Evolutionary conservation across 1,140 invertebrate genomes (phyloP), one percentile per base, ranked within the genome.

Genomic region (Panonychus citri): DNA sequence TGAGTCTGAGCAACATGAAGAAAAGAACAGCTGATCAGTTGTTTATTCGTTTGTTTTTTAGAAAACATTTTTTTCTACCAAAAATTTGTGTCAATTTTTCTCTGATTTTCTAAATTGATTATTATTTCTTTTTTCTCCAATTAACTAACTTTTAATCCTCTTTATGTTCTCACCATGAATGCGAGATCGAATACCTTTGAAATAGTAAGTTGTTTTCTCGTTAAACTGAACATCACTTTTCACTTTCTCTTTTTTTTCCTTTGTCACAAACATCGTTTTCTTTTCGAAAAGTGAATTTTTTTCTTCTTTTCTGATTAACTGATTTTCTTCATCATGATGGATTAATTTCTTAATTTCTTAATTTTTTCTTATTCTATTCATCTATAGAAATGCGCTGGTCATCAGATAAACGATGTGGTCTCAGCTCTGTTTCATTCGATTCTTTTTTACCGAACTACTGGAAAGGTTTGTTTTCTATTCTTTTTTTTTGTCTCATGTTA

Each of bases 401-500:
- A 85, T 55, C 88, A 95, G 71, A 83, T 94, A 59, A 86, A 91
- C 69, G 90, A 96, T 71, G 86, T 87, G 34, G 83, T 93, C 21
- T 80, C 83, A 17, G 83, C 85, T 69, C 81, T 97, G 60, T 95
- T 96, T 70, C 89, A 95, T 72, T 91, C 86, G 24, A 79, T 96
- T 48, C 74, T 97, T 15, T 90, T 96, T 67, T 88, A 95, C 68
- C 77, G 91, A 62, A 84, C 85, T 49, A 77, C 87, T 61, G 90
- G 91, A 59, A 97, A 95, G 64, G 72, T 73, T 63, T 61, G 61
- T 46, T 49, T 34, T 37, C 7, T 34, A 17, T 37, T 50, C 28
- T n/a, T 19, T 54, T 8, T 28, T 25, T 59, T 55, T 51, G 39
- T 12, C 39, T 51, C 28, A 7, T 48, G 27, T 37, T 49, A 3